phyloP scores from a whole-genome alignment of 2,797 vertebrate species.

The Muraenolepis orangiensis region DNA sequence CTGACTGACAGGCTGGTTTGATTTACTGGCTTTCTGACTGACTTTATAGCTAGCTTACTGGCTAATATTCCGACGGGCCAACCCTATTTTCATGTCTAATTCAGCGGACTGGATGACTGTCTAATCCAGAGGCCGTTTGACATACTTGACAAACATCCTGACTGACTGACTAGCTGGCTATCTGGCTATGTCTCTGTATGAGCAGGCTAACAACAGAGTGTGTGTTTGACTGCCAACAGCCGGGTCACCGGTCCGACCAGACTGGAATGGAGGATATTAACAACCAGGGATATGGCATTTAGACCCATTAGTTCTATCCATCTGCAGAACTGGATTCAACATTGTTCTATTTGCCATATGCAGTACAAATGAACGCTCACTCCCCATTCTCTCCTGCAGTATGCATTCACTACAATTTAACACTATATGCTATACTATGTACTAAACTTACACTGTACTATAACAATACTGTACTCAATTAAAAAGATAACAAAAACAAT shows the following conservation, averaged over 20 bases:
- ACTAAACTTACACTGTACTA: too few relatives aligned
- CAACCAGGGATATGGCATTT: background rate
- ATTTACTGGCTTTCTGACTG: background rate
- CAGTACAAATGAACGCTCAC: too few relatives aligned
- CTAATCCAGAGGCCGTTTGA: background rate
- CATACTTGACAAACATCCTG: background rate
- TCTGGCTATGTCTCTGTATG: background rate
- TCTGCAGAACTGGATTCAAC: too few relatives aligned
- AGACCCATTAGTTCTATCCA: background rate
- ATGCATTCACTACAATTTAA: too few relatives aligned
- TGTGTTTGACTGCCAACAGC: background rate
- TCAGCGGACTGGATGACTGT: background rate
- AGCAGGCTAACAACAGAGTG: background rate
- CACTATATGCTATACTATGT: too few relatives aligned
- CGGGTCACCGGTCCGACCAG: background rate
- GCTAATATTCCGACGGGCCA: background rate
- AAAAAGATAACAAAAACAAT: too few relatives aligned
- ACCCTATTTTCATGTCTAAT: background rate
- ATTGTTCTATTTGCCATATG: too few relatives aligned
- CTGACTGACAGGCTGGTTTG: slow-evolving; percentile 13
- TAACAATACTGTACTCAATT: too few relatives aligned
- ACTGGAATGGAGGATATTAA: background rate
- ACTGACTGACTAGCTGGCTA: background rate
- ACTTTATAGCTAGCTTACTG: background rate
- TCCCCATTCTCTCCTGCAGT: too few relatives aligned